phyloP scores from a whole-genome alignment of 2,797 vertebrate genomes.

The Hozukius guyotensis region DNA sequence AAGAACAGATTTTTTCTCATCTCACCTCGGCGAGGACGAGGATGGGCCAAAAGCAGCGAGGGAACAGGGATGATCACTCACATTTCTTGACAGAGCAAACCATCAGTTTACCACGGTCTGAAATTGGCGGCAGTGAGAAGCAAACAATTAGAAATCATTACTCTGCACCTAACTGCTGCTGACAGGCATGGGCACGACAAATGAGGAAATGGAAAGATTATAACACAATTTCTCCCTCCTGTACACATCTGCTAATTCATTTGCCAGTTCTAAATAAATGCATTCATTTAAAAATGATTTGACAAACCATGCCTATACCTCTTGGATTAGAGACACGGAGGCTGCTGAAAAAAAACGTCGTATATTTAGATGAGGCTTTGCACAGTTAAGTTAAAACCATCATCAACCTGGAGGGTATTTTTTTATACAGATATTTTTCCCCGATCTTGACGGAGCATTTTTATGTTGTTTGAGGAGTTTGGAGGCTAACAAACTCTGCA shows the following conservation, averaged over 20 bases:
- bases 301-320: constrained; percentile 39
- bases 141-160: constrained; percentile 70
- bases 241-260: constrained; percentile 63
- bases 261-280: constrained; percentile 64
- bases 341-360: neutral
- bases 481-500: constrained; percentile 10
- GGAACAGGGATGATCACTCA: constrained; percentile 12
- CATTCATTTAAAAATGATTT: constrained; percentile 50
- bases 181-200: constrained; percentile 65
- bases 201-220: constrained; percentile 72
- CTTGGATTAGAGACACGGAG: constrained; percentile 7
- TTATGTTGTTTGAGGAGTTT: constrained; percentile 28
- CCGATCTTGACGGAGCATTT: constrained; percentile 3
- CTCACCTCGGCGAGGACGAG: neutral
- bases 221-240: constrained; percentile 56
- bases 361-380: constrained; percentile 19
- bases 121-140: constrained; percentile 41
- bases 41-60: neutral
- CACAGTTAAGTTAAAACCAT: constrained; percentile 14
- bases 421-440: neutral
- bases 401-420: neutral
- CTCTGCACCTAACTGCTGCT: constrained; percentile 59
- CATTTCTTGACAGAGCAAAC: constrained; percentile 44
- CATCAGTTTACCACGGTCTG: constrained; percentile 48
- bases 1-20: neutral